Evolutionary conservation across 64 coral and sea anemone genomes (phyloP), one percentile per base, ranked within the genome.

Genomic region (Montipora foliosa): DNA sequence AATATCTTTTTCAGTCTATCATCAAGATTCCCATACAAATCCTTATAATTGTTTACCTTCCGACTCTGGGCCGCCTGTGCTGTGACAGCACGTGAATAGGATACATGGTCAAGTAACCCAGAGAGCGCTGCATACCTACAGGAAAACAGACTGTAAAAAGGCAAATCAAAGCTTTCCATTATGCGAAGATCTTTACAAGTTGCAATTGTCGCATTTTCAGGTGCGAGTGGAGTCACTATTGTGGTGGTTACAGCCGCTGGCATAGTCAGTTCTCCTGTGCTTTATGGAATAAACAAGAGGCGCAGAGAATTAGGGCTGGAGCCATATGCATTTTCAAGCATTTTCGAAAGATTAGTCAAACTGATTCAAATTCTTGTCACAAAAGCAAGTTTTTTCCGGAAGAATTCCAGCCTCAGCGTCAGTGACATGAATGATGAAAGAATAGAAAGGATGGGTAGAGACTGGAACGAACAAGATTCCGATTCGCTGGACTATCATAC

Each of bases 211-310:
- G 0, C 15, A 46, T 78, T 78, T 48, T 49, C 29, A 78, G 76
- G 76, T 12, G 76, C 44, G 1, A 45, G 76, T 78, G 76, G 8
- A 19, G 45, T 49, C 6, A 19, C 82, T 20, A 49, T 70, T 49
- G 62, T 86, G 16, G 66, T 71, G n/a, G 17, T 46, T 49, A 67
- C 60, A 69, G 64, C 19, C 67, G 82, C 66, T 86, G 82, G 82
- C 19, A 67, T 48, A 12, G 15, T 86, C 10, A 71, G 62, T 14
- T 7, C 49, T n/a, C 82, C 82, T 71, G 62, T 86, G 45, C 64
- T 86, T 49, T 67, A 48, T 22, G 62, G 44, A 69, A n/a, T 82
- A 61, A 61, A 60, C 53, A 82, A 82, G 58, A 7, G 55, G 16
- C 53, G 55, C 5, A 29, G 58, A 49, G 76, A 78, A 10, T 48